These are phyloP conservation scores for Epirrita christyi DNA, from an alignment of 2,888 invertebrate species.

Conservation along the genomic window DNA sequence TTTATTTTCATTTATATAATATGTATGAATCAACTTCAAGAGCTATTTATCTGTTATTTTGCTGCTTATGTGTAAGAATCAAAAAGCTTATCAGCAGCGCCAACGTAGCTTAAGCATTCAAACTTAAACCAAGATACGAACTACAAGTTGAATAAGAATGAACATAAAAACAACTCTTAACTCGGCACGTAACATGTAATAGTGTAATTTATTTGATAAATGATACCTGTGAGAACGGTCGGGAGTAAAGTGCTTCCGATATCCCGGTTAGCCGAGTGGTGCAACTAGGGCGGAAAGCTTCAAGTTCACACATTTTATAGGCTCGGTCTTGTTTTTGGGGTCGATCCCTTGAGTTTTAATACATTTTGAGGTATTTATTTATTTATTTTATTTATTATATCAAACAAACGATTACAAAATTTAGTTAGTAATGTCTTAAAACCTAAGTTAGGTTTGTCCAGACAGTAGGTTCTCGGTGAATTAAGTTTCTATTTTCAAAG, in stretches of 20 bases:
- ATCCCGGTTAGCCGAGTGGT: constrained; percentile 11
- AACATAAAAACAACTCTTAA: constrained; percentile 22
- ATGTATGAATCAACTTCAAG: too few relatives aligned
- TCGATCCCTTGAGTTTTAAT: neutral
- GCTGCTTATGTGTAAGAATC: neutral
- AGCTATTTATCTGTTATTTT: too few relatives aligned
- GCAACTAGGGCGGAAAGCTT: constrained; percentile 8
- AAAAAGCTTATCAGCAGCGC: neutral
- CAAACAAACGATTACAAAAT: too few relatives aligned
- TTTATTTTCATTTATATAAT: too few relatives aligned
- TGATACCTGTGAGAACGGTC: constrained; percentile 23
- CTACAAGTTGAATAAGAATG: constrained; percentile 18
- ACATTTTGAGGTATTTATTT: too few relatives aligned
- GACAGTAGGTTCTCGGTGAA: too few relatives aligned
- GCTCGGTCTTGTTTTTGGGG: neutral
- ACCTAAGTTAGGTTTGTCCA: too few relatives aligned
- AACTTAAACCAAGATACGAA: constrained; percentile 4
- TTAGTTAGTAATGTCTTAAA: too few relatives aligned
- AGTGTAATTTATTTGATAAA: constrained; percentile 36
- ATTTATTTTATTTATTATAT: too few relatives aligned
- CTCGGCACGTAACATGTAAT: constrained; percentile 26
- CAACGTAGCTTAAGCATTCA: neutral
- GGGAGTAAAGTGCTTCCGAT: constrained; percentile 17
- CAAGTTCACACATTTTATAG: neutral
- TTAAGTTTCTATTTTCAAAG: too few relatives aligned